Conservation (phyloP, 2,113 vertebrate species). For the Salvator merianae region DNA sequence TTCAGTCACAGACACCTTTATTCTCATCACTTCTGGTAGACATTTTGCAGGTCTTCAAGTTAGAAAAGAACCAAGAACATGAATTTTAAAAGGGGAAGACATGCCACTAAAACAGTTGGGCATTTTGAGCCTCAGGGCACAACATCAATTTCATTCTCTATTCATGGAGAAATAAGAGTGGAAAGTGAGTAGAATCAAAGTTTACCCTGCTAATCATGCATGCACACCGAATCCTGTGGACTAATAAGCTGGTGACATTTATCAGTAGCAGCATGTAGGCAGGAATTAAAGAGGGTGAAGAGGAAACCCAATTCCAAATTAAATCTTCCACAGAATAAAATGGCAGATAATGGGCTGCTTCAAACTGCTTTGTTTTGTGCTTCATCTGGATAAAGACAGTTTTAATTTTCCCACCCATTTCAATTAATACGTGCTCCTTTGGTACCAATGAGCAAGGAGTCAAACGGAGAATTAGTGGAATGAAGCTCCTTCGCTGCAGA, state of each 20-base stretch:
- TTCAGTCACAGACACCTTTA: constrained; percentile 32
- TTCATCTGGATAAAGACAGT: constrained; percentile 30
- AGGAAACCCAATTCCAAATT: constrained; percentile 19
- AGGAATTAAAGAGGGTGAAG: constrained; percentile 33
- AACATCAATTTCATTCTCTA: constrained; percentile 71
- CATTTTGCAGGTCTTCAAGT: constrained; percentile 72
- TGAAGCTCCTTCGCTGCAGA: too few relatives aligned
- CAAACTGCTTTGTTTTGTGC: neutral
- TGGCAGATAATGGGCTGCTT: neutral
- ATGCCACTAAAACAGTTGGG: constrained; percentile 64
- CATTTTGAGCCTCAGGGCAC: constrained; percentile 64
- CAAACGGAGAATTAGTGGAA: neutral
- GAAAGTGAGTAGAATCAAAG: constrained; percentile 63
- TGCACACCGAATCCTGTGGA: constrained; percentile 52
- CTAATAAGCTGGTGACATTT: constrained; percentile 50
- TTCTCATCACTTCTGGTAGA: constrained; percentile 51
- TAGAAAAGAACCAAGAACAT: constrained; percentile 70
- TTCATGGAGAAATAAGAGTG: constrained; percentile 68
- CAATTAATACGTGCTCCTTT: constrained; percentile 19
- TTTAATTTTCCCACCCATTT: constrained; percentile 26
- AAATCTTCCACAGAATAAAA: constrained; percentile 30
- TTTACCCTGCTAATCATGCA: constrained; percentile 59
- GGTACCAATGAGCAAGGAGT: neutral
- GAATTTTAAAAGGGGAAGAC: constrained; percentile 69
- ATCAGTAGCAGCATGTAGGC: constrained; percentile 40